Evolutionary conservation across 2,797 vertebrate species (phyloP).

Genomic region (Poeciliopsis paucimaculata): DNA sequence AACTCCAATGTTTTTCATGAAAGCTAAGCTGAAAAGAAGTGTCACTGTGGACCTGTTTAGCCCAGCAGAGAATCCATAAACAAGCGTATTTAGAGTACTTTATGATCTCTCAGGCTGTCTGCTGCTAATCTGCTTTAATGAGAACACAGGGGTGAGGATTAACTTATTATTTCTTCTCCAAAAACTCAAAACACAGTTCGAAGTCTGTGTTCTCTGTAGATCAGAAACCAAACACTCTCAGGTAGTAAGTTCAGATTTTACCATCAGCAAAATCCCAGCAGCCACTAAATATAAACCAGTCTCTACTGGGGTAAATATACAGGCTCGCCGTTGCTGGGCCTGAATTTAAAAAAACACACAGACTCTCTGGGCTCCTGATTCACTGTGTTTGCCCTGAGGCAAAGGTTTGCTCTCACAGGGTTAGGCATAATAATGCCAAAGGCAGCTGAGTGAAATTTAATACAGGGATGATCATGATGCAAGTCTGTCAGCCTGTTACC

Average conservation of each 20-base stretch:
- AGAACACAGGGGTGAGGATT: constrained; percentile 5
- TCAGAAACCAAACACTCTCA: neutral
- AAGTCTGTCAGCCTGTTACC: neutral
- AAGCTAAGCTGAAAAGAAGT: neutral
- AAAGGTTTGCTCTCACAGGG: neutral
- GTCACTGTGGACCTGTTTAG: neutral
- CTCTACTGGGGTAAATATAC: neutral
- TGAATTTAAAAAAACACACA: neutral
- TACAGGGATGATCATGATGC: neutral
- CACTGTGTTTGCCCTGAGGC: neutral
- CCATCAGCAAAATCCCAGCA: neutral
- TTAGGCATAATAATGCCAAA: neutral
- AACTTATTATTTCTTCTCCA: neutral
- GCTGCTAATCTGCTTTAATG: constrained; percentile 4
- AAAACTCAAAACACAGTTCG: neutral
- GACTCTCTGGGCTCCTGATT: neutral
- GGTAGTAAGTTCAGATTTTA: neutral
- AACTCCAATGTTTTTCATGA: neutral
- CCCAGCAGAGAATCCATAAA: neutral
- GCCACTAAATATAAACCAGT: neutral
- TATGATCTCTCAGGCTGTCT: neutral
- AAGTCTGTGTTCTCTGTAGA: neutral
- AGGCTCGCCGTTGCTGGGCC: neutral
- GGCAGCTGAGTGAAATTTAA: neutral
- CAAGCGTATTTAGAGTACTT: neutral